Evolutionary conservation across 1,140 invertebrate species (phyloP), one percentile per base, ranked within the genome.

Genomic region (Penaeus indicus): DNA sequence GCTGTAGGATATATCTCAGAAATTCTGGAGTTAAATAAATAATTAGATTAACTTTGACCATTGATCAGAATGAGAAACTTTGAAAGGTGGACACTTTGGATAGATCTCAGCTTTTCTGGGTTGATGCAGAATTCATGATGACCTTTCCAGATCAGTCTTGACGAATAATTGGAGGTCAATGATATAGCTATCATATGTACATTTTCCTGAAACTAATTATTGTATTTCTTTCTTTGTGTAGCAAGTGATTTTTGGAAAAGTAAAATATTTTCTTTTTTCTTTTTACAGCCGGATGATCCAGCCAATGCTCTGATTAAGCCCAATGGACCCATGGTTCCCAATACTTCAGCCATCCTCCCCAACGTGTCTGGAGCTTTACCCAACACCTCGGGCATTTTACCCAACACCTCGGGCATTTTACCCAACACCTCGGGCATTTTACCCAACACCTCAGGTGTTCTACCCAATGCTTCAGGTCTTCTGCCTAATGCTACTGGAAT

Each of bases 251-350:
- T 38, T 78, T 78, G 47, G 47, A 38, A 78, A 78, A 19, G 75
- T 47, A 78, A 16, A 22, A 16, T 38, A 4, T 25, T 38, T 19
- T 78, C 25, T 78, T 78, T 7, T 62, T 19, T 63, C 67, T 62
- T 60, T 78, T 63, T 78, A 60, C 18, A 64, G 16, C 69, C 75
- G 80, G 80, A 84, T 32, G 81, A 84, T 54, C 80, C 80, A n/a
- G 60, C 60, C 63, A 82, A 47, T 54, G 18, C 64, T 1, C 27
- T 64, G 13, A 22, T 84, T 60, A 88, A 84, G 62, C 87, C 80
- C 69, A 88, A 88, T 67, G 87, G 87, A 1, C 87, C 87, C n/a
- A 62, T 64, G 11, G 21, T 88, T 3, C 87, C 87, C 61, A 84
- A 61, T 22, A 80, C 75, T 38, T 84, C 86, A 21, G 86, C 81